Base-by-base conservation (phyloP, 2,888 invertebrate species). In the Microctonus aethiopoides region DNA sequence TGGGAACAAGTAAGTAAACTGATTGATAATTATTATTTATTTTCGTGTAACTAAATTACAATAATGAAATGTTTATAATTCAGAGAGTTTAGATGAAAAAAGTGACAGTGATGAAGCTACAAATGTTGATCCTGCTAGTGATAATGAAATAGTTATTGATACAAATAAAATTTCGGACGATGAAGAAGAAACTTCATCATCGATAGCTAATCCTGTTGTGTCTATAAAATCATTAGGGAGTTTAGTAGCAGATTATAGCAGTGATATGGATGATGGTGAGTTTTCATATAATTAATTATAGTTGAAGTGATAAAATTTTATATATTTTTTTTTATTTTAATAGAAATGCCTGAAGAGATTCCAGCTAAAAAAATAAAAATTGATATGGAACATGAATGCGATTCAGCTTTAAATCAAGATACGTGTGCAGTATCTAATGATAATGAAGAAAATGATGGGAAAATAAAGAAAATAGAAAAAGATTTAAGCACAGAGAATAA, bases 131-230 rank as follows among this genome's bases (percentile, higher is more conserved):
- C 16, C 10, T 16, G 1, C 20, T 16, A 7, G 34, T 46, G 10
- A 22, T 16, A 61, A 61, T 54, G 54, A 36, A 13, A 36, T 6
- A 29, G 0, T 16, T 26, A 2, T 26, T 7, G 34, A 24, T 36
- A 11, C 34, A n/a, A 26, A 63, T 46, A 56, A 72, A 11, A 75
- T 73, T 63, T 67, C 74, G 87, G 88, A 88, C 75, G 88, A 89
- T 83, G 88, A 79, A 3, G 87, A 88, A 1, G 87, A 87, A 76
- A 85, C 86, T 85, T 70, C 16, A 41, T 0, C 51, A 16, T 10
- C 34, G 34, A 16, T 22, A 5, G n/a, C 36, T 24, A n/a, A n/a
- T n/a, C n/a, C n/a, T n/a, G 9, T n/a, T 2, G 51, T 61, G 9
- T 13, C 24, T 10, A 10, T 39, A 6, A 60, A 61, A 24, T 22